phyloP scores from a whole-genome alignment of 2,888 invertebrate species.

The Iphiclides podalirius region DNA sequence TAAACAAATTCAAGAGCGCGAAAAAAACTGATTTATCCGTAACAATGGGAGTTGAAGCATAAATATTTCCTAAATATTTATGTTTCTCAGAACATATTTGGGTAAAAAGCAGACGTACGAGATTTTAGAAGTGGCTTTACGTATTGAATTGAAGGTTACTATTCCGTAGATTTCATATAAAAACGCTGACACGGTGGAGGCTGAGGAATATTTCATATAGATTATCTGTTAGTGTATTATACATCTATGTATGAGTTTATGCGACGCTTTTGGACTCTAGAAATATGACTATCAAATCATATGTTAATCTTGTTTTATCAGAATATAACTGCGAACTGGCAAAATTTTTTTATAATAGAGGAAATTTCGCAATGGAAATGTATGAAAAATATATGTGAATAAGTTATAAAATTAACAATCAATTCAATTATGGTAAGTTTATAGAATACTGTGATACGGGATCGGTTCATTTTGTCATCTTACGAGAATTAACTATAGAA shows the following conservation, averaged over 20 bases:
- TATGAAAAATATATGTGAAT: neutral
- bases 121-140: constrained; percentile 2
- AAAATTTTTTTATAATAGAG: too few relatives aligned
- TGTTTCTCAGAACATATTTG: constrained; percentile 12
- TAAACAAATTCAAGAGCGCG: constrained; percentile 14
- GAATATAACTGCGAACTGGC: too few relatives aligned
- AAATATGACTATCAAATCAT: too few relatives aligned
- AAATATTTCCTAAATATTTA: constrained; percentile 20
- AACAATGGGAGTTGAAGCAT: constrained; percentile 19
- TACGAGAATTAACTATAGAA: constrained; percentile 36
- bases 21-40: constrained; percentile 19
- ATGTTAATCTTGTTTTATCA: too few relatives aligned
- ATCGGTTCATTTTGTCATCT: constrained; percentile 20
- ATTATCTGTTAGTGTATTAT: neutral
- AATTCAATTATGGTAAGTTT: constrained; percentile 17
- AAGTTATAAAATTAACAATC: too few relatives aligned
- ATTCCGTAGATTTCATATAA: constrained; percentile 4
- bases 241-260: neutral
- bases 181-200: neutral
- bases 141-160: constrained; percentile 10
- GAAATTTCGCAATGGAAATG: too few relatives aligned
- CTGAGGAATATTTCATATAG: constrained; percentile 1
- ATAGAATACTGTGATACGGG: constrained; percentile 11
- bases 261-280: too few relatives aligned
- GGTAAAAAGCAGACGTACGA: constrained; percentile 12